Conservation (phyloP, 1,140 invertebrate species). For the Drosophila carrolli region DNA sequence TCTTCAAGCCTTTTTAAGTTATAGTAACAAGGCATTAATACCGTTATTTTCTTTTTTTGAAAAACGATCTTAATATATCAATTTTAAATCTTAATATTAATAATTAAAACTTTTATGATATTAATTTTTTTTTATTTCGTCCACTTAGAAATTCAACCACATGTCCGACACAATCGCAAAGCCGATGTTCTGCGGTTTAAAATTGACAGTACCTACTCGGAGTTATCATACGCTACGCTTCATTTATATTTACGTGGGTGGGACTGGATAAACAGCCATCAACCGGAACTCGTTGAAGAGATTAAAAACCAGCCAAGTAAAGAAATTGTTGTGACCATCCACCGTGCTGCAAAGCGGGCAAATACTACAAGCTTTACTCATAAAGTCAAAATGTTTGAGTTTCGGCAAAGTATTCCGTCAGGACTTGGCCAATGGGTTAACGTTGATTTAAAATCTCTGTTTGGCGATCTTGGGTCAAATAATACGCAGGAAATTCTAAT, state of each 20-base stretch:
- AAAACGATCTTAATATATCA: no score
- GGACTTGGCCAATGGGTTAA: constrained; percentile 89
- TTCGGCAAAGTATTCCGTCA: constrained; percentile 68
- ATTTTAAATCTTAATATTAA: neutral
- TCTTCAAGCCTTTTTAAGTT: no score
- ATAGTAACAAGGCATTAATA: no score
- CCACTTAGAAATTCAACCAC: constrained; percentile 35
- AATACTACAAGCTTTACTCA: constrained; percentile 64
- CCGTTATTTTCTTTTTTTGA: no score
- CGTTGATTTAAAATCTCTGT: constrained; percentile 90
- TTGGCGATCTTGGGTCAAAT: constrained; percentile 88
- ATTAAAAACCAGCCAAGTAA: constrained; percentile 29
- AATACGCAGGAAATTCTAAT: constrained; percentile 91
- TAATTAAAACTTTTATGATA: neutral
- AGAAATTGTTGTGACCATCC: constrained; percentile 60
- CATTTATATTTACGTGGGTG: constrained; percentile 70
- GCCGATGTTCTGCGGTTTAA: constrained; percentile 66
- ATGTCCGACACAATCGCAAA: constrained; percentile 57
- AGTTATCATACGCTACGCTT: constrained; percentile 66
- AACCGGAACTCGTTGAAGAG: constrained; percentile 54
- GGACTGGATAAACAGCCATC: constrained; percentile 67
- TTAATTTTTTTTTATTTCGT: neutral
- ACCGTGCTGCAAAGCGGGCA: constrained; percentile 40
- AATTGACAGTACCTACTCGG: constrained; percentile 53
- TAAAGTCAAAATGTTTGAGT: constrained; percentile 68